These are phyloP conservation scores for Fabriciana adippe DNA, from an alignment of 2,888 invertebrate genomes.

Conservation along the genomic window DNA sequence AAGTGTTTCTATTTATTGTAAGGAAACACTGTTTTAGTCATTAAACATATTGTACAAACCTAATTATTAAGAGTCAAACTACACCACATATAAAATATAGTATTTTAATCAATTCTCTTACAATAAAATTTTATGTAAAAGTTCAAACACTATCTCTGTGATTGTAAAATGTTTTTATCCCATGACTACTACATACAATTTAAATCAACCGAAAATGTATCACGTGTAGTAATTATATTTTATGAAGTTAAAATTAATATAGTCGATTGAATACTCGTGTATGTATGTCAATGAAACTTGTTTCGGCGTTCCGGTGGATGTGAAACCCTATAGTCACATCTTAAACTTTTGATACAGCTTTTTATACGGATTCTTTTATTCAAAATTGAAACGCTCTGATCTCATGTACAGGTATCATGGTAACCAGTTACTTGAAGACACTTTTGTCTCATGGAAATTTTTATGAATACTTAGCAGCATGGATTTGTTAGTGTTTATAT, in stretches of 20 bases:
- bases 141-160: neutral
- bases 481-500: too few relatives aligned
- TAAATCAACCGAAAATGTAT: slow-evolving; percentile 1
- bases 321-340: slow-evolving; percentile 14
- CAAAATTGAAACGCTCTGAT: neutral
- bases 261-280: slow-evolving; percentile 10
- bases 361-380: slow-evolving; percentile 14
- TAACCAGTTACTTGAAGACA: too few relatives aligned
- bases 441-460: too few relatives aligned
- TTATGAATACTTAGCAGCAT: too few relatives aligned
- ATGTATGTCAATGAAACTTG: slow-evolving; percentile 20
- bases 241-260: slow-evolving; percentile 11
- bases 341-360: slow-evolving; percentile 5
- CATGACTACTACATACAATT: neutral
- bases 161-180: neutral
- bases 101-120: too few relatives aligned
- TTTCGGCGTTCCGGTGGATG: slow-evolving; percentile 15
- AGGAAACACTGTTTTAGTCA: too few relatives aligned
- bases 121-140: too few relatives aligned
- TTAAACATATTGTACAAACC: too few relatives aligned
- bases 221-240: slow-evolving; percentile 5
- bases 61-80: too few relatives aligned
- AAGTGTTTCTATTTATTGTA: too few relatives aligned
- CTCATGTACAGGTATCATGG: too few relatives aligned
- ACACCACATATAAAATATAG: too few relatives aligned